Evolutionary conservation across 2,113 vertebrate genomes (phyloP).

Genomic region (Plecotus auritus): DNA sequence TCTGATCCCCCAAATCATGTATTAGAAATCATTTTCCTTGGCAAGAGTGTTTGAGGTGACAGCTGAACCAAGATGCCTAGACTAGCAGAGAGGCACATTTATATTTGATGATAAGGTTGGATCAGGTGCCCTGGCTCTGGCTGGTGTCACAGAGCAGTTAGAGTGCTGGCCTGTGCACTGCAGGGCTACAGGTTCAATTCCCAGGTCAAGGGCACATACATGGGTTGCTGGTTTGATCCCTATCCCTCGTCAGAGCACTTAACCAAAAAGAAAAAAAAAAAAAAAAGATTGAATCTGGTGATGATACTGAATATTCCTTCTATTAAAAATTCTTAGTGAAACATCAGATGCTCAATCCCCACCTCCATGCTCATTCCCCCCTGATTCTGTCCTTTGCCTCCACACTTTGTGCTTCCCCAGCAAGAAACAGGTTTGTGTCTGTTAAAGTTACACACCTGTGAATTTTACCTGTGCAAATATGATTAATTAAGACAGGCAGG

Average conservation of each 20-base stretch:
- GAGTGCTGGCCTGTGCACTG: no score
- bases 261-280: no score
- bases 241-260: no score
- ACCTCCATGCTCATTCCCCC: neutral
- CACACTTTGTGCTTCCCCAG: neutral
- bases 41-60: neutral
- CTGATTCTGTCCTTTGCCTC: neutral
- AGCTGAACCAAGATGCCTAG: neutral
- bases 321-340: neutral
- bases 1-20: neutral
- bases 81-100: neutral
- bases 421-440: neutral
- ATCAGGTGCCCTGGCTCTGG: neutral
- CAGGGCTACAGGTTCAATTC: no score
- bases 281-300: neutral
- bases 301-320: neutral
- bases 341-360: neutral
- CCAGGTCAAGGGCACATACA: no score
- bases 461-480: neutral
- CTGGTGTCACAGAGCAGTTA: no score
- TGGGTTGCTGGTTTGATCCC: no score
- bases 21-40: neutral
- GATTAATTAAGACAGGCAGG: neutral
- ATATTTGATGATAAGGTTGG: neutral
- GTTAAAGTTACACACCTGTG: neutral